Evolutionary conservation across 2,797 vertebrate species (phyloP), one percentile per base, ranked within the genome.

Genomic region (Calcarius lapponicus): DNA sequence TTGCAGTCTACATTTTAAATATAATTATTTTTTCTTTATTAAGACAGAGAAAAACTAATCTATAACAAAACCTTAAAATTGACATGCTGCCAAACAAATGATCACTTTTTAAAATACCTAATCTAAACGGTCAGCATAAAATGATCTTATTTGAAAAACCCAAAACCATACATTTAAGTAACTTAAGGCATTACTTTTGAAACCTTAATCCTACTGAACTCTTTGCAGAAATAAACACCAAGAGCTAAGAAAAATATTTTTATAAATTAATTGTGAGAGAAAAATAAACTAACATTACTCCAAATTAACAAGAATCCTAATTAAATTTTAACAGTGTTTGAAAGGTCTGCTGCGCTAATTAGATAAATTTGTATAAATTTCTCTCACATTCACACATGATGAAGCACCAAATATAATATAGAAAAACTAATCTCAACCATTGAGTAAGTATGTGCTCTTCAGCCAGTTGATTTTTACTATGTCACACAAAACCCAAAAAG

Each of bases 1-100:
- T 61, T 57, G 17, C 2, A 5, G 29, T 53, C 64, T 18, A 65
- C 81, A 86, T 48, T 13, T 58, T 72, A 88, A 93, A 47, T 74
- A 60, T 54, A 47, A 28, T 60, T 81, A 38, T 91, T 76, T 90
- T 62, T 87, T 87, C 24, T 47, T 57, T 73, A 86, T 83, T 48
- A 93, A 89, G 17, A 17, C 21, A 91, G 74, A n/a, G 9, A 96
- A 86, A 95, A 72, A 24, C 10, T 71, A 81, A 73, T 80, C 24
- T 89, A 17, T 71, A 64, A 58, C 6, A 88, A 93, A 97, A 84
- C 5, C 11, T 91, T 81, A 86, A 92, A 87, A 92, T 4, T n/a
- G 16, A 3, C 19, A 25, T 76, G 31, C 36, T 76, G 51, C 38
- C 75, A 40, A 60, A n/a, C 50, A 86, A 82, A 91, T 22, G 0